phyloP scores from a whole-genome alignment of 2,888 invertebrate species.

The Torymus auratus region DNA sequence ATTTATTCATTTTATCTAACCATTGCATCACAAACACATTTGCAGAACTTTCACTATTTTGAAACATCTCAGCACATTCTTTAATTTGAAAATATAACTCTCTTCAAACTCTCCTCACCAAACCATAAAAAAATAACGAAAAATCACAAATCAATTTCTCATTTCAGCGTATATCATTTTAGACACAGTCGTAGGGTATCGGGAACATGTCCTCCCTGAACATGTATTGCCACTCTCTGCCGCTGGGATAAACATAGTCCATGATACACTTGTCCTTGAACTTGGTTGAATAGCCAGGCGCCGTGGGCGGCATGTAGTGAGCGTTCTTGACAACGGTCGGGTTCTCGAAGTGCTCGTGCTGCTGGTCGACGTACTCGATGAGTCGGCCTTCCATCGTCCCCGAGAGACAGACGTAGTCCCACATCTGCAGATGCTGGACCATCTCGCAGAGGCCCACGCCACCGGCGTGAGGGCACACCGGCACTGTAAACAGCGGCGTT shows the following conservation, averaged over 20 bases:
- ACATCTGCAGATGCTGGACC: slow-evolving; percentile 94
- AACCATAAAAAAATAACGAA: too few species aligned
- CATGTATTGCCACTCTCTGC: slow-evolving; percentile 87
- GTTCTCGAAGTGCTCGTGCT: slow-evolving; percentile 90
- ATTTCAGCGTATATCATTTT: slow-evolving; percentile 2
- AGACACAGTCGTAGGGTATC: slow-evolving; percentile 71
- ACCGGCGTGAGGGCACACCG: slow-evolving; percentile 96
- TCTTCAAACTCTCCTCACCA: too few species aligned
- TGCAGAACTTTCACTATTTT: background rate
- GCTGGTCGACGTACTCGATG: slow-evolving; percentile 92
- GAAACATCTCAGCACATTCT: too few species aligned
- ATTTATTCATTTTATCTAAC: background rate
- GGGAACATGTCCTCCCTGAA: slow-evolving; percentile 81
- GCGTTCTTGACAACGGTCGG: slow-evolving; percentile 85
- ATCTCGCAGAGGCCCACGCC: slow-evolving; percentile 95
- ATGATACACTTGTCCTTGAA: slow-evolving; percentile 83
- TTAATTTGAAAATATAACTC: too few species aligned
- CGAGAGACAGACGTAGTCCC: slow-evolving; percentile 89
- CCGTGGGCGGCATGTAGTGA: slow-evolving; percentile 86
- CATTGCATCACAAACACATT: background rate
- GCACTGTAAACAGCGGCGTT: slow-evolving; percentile 80
- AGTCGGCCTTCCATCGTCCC: slow-evolving; percentile 84
- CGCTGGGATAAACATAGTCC: slow-evolving; percentile 86
- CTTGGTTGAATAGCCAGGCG: slow-evolving; percentile 89
- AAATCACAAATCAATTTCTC: too few species aligned